A percentile compares a stretch with the other conserved stretches of the same genome.
Evolutionary conservation across 2,113 vertebrate species (phyloP).

Genomic region (Cheirogaleus medius): DNA sequence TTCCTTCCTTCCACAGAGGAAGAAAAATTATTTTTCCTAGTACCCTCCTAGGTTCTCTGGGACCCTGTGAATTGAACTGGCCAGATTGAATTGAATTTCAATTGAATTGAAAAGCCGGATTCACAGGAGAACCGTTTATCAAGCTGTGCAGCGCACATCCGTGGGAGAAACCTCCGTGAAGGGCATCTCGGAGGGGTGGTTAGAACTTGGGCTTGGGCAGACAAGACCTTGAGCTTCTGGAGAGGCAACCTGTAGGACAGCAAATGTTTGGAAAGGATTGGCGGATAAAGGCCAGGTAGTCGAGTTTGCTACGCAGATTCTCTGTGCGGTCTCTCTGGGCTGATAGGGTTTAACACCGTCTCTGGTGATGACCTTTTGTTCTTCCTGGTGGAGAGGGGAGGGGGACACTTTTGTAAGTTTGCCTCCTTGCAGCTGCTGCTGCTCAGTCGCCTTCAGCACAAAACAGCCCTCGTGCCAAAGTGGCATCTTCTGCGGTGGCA

Average conservation of each 20-base stretch:
- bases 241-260: neutral
- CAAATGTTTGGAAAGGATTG: fast-evolving
- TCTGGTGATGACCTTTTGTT: neutral
- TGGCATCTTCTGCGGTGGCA: neutral
- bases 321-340: neutral
- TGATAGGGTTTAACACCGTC: neutral
- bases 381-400: neutral
- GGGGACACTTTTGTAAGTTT: no score
- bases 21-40: neutral
- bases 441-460: neutral
- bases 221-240: neutral
- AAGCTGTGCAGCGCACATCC: neutral
- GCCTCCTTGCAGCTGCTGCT: no score
- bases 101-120: neutral
- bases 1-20: neutral
- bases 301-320: neutral
- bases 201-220: neutral
- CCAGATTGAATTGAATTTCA: no score
- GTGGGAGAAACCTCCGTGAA: neutral
- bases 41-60: neutral
- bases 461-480: neutral
- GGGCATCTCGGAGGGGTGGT: neutral
- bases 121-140: neutral
- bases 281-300: no score
- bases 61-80: neutral